phyloP scores from a whole-genome alignment of 2,113 vertebrate species.

The Galemys pyrenaicus region DNA sequence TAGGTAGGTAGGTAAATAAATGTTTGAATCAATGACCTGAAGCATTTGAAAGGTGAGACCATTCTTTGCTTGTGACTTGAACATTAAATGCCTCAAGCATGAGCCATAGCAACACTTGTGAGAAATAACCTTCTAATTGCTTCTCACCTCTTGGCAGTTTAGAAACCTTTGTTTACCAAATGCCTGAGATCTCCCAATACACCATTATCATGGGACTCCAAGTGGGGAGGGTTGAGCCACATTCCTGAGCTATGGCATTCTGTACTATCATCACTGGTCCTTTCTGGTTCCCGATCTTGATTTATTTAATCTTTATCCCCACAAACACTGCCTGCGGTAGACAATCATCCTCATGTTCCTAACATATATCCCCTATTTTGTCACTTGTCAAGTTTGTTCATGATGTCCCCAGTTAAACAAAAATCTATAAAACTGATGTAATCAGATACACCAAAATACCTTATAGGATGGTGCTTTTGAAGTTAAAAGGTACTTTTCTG shows the following conservation, averaged over 20 bases:
- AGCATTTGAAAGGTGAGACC: background rate
- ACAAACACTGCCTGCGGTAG: background rate
- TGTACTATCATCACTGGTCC: background rate
- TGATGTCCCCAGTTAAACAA: background rate
- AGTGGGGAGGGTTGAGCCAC: too few species aligned
- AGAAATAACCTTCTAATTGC: background rate
- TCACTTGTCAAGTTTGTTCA: background rate
- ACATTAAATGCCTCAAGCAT: background rate
- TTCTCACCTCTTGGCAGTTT: background rate
- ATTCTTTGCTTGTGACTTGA: background rate
- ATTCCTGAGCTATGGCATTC: background rate
- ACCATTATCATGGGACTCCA: too few species aligned
- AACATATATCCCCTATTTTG: background rate
- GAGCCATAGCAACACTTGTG: background rate
- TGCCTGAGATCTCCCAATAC: background rate
- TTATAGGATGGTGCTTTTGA: background rate
- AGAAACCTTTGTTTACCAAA: background rate
- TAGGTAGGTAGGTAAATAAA: background rate
- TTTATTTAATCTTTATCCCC: background rate
- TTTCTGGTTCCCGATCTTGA: background rate
- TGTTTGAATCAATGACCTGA: background rate
- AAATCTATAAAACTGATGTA: background rate
- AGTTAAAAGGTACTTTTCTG: background rate
- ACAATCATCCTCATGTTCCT: background rate
- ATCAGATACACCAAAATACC: background rate